Evolutionary conservation across 2,888 invertebrate species (phyloP).

Genomic region (Abrostola triplasia): DNA sequence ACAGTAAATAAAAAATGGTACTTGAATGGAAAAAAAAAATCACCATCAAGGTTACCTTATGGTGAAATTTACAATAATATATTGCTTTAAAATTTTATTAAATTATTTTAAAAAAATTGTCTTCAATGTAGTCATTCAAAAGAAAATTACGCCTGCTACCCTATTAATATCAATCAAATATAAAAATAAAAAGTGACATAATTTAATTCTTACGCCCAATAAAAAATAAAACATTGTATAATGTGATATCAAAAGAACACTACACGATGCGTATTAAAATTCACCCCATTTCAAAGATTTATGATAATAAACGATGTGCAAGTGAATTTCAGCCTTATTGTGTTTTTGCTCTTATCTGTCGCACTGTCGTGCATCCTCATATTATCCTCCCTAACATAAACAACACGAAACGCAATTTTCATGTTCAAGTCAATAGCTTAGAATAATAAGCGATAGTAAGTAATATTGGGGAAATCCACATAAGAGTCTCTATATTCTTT

Average conservation of each 20-base stretch:
- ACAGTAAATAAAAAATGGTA: too few relatives aligned
- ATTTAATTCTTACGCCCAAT: slow-evolving; percentile 13
- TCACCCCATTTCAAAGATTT: slow-evolving; percentile 76
- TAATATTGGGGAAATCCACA: slow-evolving; percentile 84
- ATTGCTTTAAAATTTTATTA: too few relatives aligned
- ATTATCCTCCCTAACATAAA: slow-evolving; percentile 77
- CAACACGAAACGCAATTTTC: slow-evolving; percentile 86
- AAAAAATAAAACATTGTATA: slow-evolving; percentile 23
- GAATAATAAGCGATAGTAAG: slow-evolving; percentile 87
- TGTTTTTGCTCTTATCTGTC: slow-evolving; percentile 74
- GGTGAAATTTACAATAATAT: too few relatives aligned
- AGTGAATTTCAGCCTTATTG: slow-evolving; percentile 73
- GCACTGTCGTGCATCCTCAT: slow-evolving; percentile 68
- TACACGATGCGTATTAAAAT: slow-evolving; percentile 69
- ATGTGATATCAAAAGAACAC: slow-evolving; percentile 45
- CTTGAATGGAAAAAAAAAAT: too few relatives aligned
- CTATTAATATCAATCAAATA: not conserved
- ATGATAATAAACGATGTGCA: slow-evolving; percentile 73
- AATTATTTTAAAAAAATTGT: too few relatives aligned
- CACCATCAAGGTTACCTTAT: too few relatives aligned
- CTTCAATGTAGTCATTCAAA: too few relatives aligned
- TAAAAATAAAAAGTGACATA: slow-evolving; percentile 4
- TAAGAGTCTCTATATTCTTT: slow-evolving; percentile 68
- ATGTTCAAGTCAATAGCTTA: slow-evolving; percentile 87
- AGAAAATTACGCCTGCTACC: too few relatives aligned